A percentile compares a stretch with the other conserved stretches of the same genome.
phyloP scores from a whole-genome alignment of 2,888 invertebrate genomes.

The Chymomyza fuscimana region DNA sequence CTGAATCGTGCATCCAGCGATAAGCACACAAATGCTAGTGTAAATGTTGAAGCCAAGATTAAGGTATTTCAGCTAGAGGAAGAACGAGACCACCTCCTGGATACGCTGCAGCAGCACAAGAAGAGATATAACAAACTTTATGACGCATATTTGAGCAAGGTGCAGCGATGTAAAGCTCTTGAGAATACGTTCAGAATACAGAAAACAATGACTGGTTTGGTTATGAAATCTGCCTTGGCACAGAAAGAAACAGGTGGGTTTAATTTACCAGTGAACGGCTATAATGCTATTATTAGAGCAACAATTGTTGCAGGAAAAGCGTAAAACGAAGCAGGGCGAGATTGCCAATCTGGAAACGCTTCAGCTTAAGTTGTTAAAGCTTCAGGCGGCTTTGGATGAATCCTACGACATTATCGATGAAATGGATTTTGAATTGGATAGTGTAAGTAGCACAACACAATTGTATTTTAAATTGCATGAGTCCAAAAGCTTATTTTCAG shows the following conservation, averaged over 20 bases:
- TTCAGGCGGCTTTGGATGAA: conserved; percentile 71
- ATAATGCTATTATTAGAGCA: conserved; percentile 46
- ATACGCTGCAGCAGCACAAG: conserved; percentile 70
- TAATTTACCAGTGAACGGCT: background rate
- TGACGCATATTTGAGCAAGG: conserved; percentile 70
- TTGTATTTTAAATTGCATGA: background rate
- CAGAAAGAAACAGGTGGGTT: conserved; percentile 53
- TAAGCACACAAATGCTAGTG: conserved; percentile 54
- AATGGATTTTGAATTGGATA: conserved; percentile 78
- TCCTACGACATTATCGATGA: conserved; percentile 77
- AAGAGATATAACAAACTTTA: conserved; percentile 76
- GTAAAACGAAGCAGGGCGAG: conserved; percentile 31
- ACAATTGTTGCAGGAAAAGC: conserved; percentile 45
- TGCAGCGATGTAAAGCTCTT: conserved; percentile 70
- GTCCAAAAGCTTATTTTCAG: conserved; percentile 40
- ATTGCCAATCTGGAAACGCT: conserved; percentile 41
- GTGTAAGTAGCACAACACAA: conserved; percentile 55
- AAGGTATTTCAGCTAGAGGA: conserved; percentile 66
- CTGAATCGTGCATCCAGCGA: conserved; percentile 56
- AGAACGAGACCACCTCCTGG: conserved; percentile 71
- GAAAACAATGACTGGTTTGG: conserved; percentile 74
- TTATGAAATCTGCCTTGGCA: conserved; percentile 73
- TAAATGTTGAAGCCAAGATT: conserved; percentile 70
- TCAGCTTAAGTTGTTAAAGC: conserved; percentile 45
- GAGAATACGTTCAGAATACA: conserved; percentile 75